These are phyloP conservation scores for Hartigia nigra DNA, from an alignment of 2,888 invertebrate species.

Conservation along the genomic window DNA sequence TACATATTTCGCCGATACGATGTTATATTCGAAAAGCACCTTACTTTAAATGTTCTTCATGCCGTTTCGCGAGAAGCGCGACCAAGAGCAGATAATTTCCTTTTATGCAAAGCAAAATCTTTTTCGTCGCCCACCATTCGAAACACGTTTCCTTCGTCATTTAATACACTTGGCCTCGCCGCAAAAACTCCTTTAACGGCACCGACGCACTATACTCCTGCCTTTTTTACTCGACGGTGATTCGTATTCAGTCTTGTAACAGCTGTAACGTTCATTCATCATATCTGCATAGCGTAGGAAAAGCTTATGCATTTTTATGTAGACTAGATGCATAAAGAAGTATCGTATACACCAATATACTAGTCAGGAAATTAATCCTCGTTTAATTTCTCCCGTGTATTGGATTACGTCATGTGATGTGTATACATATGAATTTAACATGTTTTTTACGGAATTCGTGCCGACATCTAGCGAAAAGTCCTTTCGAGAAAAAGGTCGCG, in stretches of 20 bases:
- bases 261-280: constrained; percentile 39
- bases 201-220: constrained; percentile 2
- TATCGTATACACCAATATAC: neutral
- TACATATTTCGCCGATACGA: neutral
- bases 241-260: constrained; percentile 24
- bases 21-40: neutral
- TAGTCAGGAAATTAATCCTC: neutral
- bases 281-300: constrained; percentile 14
- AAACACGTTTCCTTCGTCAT: neutral
- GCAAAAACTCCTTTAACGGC: constrained; percentile 21
- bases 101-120: constrained; percentile 4
- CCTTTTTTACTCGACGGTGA: constrained; percentile 29
- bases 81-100: neutral
- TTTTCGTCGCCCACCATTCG: neutral
- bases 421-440: neutral
- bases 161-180: neutral
- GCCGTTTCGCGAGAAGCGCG: neutral
- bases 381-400: neutral
- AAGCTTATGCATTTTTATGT: neutral
- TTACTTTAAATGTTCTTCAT: neutral
- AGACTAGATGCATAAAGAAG: neutral
- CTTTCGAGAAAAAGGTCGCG: neutral
- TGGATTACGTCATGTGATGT: neutral
- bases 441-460: neutral
- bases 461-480: neutral